These are phyloP conservation scores for Dilophus febrilis DNA, from an alignment of 2,888 invertebrate genomes.

Conservation along the genomic window DNA sequence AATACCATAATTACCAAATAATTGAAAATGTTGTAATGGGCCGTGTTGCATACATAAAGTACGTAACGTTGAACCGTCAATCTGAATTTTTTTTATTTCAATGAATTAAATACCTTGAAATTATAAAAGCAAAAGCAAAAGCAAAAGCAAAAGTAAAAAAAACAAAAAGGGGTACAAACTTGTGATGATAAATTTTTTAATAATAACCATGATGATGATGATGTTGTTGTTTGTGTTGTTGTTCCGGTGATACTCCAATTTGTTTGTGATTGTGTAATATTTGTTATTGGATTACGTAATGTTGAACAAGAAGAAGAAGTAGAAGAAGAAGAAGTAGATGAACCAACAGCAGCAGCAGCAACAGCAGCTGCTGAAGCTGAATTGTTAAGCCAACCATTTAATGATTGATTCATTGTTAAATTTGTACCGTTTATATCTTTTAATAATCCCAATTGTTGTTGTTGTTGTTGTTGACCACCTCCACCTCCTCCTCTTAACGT, in stretches of 20 bases:
- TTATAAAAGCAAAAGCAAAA: slow-evolving; percentile 1
- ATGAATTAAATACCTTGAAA: no score
- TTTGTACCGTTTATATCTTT: no score
- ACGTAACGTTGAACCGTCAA: slow-evolving; percentile 88
- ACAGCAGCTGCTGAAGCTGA: slow-evolving; percentile 9
- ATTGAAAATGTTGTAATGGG: slow-evolving; percentile 82
- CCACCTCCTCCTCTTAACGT: slow-evolving; percentile 40
- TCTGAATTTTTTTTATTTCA: slow-evolving; percentile 34
- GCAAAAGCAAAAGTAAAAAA: no score
- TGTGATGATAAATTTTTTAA: slow-evolving; percentile 87
- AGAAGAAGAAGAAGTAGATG: no score
- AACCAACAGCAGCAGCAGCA: slow-evolving; percentile 15
- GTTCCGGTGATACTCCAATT: slow-evolving; percentile 12
- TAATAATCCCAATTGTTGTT: slow-evolving; percentile 1
- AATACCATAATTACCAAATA: slow-evolving; percentile 84
- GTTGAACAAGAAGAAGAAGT: no score
- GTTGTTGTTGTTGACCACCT: no score
- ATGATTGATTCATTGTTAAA: no score
- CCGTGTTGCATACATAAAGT: slow-evolving; percentile 94
- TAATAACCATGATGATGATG: slow-evolving; percentile 66
- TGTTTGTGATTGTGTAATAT: neutral
- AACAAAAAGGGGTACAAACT: no score
- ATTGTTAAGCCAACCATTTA: no score
- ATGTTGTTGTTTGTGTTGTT: no score
- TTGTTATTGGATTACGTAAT: no score